phyloP scores from a whole-genome alignment of 2,797 vertebrate species.

The Schizopygopsis malacanthus region DNA sequence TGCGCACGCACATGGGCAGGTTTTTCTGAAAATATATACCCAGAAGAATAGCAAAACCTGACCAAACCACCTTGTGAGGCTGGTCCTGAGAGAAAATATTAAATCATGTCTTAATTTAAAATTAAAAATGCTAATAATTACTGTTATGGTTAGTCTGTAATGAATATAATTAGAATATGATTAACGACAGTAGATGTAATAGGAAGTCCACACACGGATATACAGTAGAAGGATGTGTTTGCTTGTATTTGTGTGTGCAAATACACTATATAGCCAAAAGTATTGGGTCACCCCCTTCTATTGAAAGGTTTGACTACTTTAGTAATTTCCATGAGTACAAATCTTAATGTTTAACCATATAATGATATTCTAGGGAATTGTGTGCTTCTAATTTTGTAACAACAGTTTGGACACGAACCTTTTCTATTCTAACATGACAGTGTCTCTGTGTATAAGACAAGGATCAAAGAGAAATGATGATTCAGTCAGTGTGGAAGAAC shows the following conservation, averaged over 20 bases:
- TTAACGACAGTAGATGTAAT: neutral
- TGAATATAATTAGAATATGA: slow-evolving; percentile 1
- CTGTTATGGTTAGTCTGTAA: neutral
- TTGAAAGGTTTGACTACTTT: no score
- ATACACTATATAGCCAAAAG: neutral
- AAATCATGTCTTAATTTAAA: slow-evolving; percentile 21
- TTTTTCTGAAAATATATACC: neutral
- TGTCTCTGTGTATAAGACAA: no score
- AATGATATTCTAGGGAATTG: no score
- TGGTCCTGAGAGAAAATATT: neutral
- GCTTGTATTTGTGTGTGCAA: neutral
- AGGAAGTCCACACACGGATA: neutral
- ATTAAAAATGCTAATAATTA: neutral
- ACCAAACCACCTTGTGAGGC: neutral
- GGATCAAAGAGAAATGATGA: no score
- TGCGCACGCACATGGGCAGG: neutral
- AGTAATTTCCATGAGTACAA: no score
- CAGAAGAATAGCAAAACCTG: neutral
- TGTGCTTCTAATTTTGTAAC: no score
- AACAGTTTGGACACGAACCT: no score
- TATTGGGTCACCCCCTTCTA: no score
- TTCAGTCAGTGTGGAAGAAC: no score
- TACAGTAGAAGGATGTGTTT: neutral
- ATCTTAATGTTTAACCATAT: no score
- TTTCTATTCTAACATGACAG: no score